Conservation (phyloP, 2,888 invertebrate genomes). For the Invenusta paracnida region DNA sequence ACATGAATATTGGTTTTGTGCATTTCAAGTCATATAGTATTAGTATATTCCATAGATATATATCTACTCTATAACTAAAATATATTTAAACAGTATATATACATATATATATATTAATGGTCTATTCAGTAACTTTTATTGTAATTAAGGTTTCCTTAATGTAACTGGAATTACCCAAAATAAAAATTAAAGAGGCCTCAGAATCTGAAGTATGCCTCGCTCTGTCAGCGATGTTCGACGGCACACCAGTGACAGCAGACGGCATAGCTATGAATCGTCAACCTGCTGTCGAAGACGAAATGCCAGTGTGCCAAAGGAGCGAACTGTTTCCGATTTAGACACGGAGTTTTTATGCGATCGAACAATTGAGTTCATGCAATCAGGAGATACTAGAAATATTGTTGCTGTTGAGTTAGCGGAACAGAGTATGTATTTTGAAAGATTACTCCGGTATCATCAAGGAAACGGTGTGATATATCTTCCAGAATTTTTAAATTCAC, state of each 20-base stretch:
- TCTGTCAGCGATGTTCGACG: not conserved
- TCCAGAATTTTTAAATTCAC: conserved; percentile 33
- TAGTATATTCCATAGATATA: too few species aligned
- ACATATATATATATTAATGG: too few species aligned
- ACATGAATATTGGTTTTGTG: too few species aligned
- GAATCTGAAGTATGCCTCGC: not conserved
- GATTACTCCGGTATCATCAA: conserved; percentile 34
- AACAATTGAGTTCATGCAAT: conserved; percentile 40
- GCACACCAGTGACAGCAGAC: not conserved
- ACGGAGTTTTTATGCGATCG: conserved; percentile 38
- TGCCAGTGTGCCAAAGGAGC: conserved; percentile 21
- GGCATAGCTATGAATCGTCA: too few species aligned
- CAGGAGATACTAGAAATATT: conserved; percentile 38
- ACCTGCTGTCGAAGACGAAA: conserved; percentile 36
- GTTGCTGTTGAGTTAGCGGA: conserved; percentile 39
- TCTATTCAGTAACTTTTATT: too few species aligned
- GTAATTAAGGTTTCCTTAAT: too few species aligned
- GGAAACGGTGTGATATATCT: conserved; percentile 31
- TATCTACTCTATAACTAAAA: too few species aligned
- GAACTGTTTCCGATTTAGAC: conserved; percentile 17
- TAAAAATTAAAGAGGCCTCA: too few species aligned
- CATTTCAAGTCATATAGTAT: too few species aligned
- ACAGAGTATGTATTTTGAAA: conserved; percentile 41
- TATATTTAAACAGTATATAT: too few species aligned
- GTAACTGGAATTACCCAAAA: too few species aligned